phyloP scores from a whole-genome alignment of 2,113 vertebrate genomes.

The Scalopus aquaticus region DNA sequence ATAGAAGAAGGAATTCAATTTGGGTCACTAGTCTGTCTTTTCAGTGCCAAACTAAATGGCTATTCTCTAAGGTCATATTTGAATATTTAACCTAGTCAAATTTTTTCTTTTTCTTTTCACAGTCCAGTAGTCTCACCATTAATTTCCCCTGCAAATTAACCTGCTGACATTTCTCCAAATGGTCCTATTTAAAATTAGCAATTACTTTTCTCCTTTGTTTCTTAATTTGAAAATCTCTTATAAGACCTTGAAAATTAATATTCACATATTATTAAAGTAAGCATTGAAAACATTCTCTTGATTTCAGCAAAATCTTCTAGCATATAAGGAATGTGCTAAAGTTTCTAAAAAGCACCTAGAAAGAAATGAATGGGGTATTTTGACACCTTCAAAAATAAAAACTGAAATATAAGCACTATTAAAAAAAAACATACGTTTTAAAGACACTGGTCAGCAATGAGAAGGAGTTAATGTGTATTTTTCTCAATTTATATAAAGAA shows the following conservation, averaged over 20 bases:
- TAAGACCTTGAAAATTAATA: constrained; percentile 46
- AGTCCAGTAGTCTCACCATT: constrained; percentile 51
- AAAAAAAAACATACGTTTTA: neutral
- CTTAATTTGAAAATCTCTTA: constrained; percentile 21
- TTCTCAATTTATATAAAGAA: constrained; percentile 59
- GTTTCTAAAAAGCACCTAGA: constrained; percentile 2
- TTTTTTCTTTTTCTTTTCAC: constrained; percentile 58
- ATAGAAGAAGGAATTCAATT: neutral
- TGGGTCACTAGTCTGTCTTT: constrained; percentile 40
- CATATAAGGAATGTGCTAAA: neutral
- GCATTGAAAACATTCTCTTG: neutral
- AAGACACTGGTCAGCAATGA: constrained; percentile 14
- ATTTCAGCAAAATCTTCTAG: neutral
- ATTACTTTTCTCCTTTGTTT: neutral
- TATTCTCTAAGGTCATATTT: constrained; percentile 48
- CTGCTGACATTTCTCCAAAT: constrained; percentile 57
- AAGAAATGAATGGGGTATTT: neutral
- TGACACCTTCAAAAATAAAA: constrained; percentile 4
- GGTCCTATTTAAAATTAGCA: constrained; percentile 13
- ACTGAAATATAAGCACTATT: neutral
- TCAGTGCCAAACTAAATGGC: neutral
- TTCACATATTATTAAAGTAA: neutral
- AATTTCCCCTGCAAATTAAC: constrained; percentile 65
- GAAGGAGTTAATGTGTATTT: constrained; percentile 19
- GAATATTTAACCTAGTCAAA: constrained; percentile 70